These are phyloP conservation scores for Eupithecia dodoneata DNA, from an alignment of 2,888 invertebrate genomes.

Conservation along the genomic window DNA sequence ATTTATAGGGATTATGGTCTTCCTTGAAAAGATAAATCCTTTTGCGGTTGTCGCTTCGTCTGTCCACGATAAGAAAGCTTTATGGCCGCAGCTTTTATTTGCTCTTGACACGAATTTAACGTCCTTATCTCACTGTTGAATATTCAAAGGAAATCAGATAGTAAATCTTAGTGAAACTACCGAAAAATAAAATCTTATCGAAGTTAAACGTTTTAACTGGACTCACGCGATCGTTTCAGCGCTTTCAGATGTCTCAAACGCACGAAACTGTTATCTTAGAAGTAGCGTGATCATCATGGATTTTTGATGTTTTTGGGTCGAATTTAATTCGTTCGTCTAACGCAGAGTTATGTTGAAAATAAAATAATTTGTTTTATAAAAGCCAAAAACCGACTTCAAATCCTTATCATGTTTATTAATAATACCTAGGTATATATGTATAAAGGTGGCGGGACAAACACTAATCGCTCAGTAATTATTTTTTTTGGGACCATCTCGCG, in stretches of 20 bases:
- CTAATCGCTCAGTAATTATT: no score
- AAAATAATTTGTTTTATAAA: not conserved
- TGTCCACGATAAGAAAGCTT: conserved; percentile 71
- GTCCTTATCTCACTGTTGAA: conserved; percentile 64
- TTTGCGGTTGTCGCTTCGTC: conserved; percentile 54
- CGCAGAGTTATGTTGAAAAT: not conserved
- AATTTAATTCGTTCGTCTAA: not conserved
- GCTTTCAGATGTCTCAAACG: conserved; percentile 26
- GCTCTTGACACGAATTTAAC: conserved; percentile 68
- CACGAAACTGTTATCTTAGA: conserved; percentile 29
- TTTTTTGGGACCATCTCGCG: no score
- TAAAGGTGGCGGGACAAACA: no score
- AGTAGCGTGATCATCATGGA: conserved; percentile 38
- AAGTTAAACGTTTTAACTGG: conserved; percentile 20
- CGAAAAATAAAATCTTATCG: conserved; percentile 42
- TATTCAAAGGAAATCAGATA: conserved; percentile 49
- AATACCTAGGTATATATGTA: no score
- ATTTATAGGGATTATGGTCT: conserved; percentile 25
- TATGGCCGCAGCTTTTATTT: conserved; percentile 72
- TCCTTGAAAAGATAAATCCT: conserved; percentile 59
- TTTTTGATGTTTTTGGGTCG: conserved; percentile 8
- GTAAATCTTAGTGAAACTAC: conserved; percentile 37
- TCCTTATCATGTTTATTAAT: no score
- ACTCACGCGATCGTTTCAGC: conserved; percentile 45
- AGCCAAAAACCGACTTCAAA: no score